Base-by-base conservation (phyloP, 53 echinoderm and acorn worm species). In the Mesocentrotus franciscanus region DNA sequence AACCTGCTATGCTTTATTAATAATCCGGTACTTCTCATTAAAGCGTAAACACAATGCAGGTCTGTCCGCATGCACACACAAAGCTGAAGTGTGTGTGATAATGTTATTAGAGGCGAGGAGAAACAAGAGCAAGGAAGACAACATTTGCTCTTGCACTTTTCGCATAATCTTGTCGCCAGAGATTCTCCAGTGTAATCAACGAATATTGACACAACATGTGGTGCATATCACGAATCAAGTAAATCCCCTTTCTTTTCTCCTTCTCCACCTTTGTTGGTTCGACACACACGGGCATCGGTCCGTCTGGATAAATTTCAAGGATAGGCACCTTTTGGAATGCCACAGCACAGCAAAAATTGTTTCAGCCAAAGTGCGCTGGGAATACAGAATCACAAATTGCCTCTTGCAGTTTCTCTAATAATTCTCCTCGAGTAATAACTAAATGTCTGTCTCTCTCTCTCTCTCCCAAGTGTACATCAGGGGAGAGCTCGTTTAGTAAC, bases 171-270 rank as follows among this genome's bases (percentile, higher is more conserved):
- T 70, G 87, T 94, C 95, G 87, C 95, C 95, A 94, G 16, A 66
- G 66, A 94, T 94, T 94, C 95, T 85, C 95, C 56, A 70, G 95
- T 94, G 87, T 66, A 94, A 94, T 94, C 95, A 87, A 94, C 2
- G 95, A 85, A 55, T 94, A 87, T 94, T 94, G 95, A 94, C 95
- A 94, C 85, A 94, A 94, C 95, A 94, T 85, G 95, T 94, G 95
- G 95, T 87, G 64, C 87, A 59, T 93, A 93, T 93, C 94, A 94
- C 95, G 75, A 57, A 60, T 93, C 59, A 58, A 49, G 55, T 29
- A 60, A 78, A 60, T 26, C 81, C 81, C 22, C 13, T 12, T 27
- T 72, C 55, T 78, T 12, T 75, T 32, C 83, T 83, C 93, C 56
- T n/a, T 56, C 58, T 56, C 57, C 72, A 68, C 57, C 92, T 92